Evolutionary conservation across 2,113 vertebrate genomes (phyloP), one percentile per base, ranked within the genome.

Genomic region (Pampusana beccarii): DNA sequence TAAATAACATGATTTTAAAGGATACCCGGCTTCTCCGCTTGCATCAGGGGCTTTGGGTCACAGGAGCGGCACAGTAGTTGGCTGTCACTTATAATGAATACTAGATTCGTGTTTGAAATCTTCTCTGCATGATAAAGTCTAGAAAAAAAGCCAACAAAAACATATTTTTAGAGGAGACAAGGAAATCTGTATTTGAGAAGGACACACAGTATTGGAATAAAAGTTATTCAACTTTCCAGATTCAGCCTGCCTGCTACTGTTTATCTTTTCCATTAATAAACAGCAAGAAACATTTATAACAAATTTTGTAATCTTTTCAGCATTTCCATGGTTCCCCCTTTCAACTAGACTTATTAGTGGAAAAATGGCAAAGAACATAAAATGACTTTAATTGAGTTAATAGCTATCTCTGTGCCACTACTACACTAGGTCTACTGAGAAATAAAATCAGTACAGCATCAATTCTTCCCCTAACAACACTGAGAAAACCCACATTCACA

Each of bases 11-110:
- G 29, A 11, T 16, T 53, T 78, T 86, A 97, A 98, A 99, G 99
- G 99, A 99, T 99, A 99, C 99, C 99, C 57, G 99, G 99, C 97
- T 99, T 99, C 86, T 99, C 99, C 0, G 99, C 99, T 96, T 99
- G 99, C 96, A 98, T 98, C 74, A 99, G 98, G 5, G 99, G 98
- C 64, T 98, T 98, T 31, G 99, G 98, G 97, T 99, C 99, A 92
- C 99, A 99, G 10, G 98, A 98, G 65, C 98, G 98, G 95, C 99
- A 99, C 20, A 99, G 99, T 21, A 97, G 98, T 95, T 98, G 99
- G 95, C 99, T 99, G 94, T 99, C 99, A 48, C 99, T 99, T 96
- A 99, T 99, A 94, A 99, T 98, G 97, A 99, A 99, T 90, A 99
- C 98, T 94, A 99, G 96, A 96, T 99, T 99, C 88, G 99, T 99